These are phyloP conservation scores for Aythya fuligula DNA, from an alignment of 2,797 vertebrate species.

Conservation along the genomic window DNA sequence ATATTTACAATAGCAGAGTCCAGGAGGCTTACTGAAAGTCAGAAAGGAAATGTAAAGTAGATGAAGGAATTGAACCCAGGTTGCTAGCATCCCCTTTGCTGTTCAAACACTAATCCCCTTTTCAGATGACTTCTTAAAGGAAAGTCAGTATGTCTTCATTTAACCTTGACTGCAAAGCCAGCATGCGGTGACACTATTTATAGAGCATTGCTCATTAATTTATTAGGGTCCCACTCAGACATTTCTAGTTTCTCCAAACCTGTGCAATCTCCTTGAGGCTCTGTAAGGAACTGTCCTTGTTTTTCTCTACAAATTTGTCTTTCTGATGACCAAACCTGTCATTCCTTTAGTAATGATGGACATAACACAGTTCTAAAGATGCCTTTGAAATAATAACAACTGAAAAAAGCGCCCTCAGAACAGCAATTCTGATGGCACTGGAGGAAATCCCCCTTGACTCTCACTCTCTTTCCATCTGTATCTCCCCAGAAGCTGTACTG, in stretches of 20 bases:
- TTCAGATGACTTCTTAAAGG: neutral
- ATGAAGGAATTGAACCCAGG: neutral
- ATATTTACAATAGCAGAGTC: neutral
- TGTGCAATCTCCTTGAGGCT: neutral
- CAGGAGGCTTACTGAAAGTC: neutral
- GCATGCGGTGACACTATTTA: neutral
- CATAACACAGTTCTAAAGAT: neutral
- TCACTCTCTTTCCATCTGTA: neutral
- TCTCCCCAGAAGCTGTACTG: neutral
- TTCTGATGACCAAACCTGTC: neutral
- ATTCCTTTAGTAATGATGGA: neutral
- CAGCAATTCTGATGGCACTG: neutral
- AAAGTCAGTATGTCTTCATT: neutral
- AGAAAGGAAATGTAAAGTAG: neutral
- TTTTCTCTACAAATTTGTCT: neutral
- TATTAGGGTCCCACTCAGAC: neutral
- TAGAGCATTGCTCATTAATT: conserved; percentile 5
- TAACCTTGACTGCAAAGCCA: conserved; percentile 19
- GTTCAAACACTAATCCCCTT: neutral
- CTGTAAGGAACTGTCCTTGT: neutral
- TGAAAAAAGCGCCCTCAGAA: neutral
- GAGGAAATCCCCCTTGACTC: neutral
- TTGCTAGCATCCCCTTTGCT: neutral
- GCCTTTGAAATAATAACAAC: neutral
- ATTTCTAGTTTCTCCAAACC: neutral